Conservation (phyloP, 2,888 invertebrate genomes). For the Saturnia japonica region DNA sequence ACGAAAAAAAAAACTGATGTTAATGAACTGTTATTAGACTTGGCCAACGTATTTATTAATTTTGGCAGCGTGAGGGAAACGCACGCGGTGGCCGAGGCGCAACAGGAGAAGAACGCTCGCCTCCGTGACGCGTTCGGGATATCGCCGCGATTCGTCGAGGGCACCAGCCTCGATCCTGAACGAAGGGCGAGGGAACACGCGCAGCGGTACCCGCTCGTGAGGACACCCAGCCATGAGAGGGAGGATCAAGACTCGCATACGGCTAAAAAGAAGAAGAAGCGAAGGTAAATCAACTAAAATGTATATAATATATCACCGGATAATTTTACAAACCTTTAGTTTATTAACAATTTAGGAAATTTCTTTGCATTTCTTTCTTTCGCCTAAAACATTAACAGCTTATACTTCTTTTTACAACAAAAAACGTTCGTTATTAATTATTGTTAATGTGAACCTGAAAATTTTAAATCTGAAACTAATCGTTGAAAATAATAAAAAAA, state of each 20-base stretch:
- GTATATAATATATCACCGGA: too few species aligned
- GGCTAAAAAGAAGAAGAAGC: slow-evolving; percentile 87
- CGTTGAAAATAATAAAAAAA: too few species aligned
- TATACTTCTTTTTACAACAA: too few species aligned
- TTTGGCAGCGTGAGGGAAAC: slow-evolving; percentile 92
- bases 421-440: too few species aligned
- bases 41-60: background rate
- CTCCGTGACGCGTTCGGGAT: slow-evolving; percentile 97
- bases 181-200: slow-evolving; percentile 77
- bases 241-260: slow-evolving; percentile 71
- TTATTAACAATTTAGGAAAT: too few species aligned
- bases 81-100: slow-evolving; percentile 97
- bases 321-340: too few species aligned
- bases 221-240: slow-evolving; percentile 87
- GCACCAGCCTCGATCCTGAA: slow-evolving; percentile 94
- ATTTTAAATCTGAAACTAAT: too few species aligned
- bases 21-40: background rate
- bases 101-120: slow-evolving; percentile 96
- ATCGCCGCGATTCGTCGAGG: slow-evolving; percentile 95
- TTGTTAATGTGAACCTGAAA: too few species aligned
- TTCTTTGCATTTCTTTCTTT: too few species aligned
- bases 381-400: too few species aligned
- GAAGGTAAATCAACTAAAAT: slow-evolving; percentile 78
- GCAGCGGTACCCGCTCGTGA: slow-evolving; percentile 86
- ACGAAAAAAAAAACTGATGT: background rate